Evolutionary conservation across 2,113 vertebrate genomes (phyloP).

Genomic region (Plecturocebus donacophilus): DNA sequence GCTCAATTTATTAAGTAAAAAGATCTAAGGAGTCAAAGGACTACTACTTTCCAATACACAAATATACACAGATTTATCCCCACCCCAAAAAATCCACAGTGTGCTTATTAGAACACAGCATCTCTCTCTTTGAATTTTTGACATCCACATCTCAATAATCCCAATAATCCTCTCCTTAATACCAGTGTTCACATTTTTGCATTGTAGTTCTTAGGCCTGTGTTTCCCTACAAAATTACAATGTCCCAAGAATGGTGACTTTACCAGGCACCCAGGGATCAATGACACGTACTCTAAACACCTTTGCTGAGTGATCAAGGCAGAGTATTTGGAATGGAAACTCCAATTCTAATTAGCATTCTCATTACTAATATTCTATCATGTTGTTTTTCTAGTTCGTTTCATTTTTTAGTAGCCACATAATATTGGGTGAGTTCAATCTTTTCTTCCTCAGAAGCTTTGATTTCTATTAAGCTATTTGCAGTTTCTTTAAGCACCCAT

Average conservation of each 20-base stretch:
- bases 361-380: neutral
- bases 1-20: conserved; percentile 5
- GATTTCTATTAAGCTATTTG: neutral
- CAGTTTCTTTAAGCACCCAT: neutral
- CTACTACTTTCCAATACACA: neutral
- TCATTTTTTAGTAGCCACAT: neutral
- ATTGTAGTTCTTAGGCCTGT: neutral
- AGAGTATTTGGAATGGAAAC: neutral
- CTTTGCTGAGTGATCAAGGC: neutral
- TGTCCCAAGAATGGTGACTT: neutral
- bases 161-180: neutral
- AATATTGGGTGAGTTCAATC: neutral
- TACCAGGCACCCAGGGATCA: neutral
- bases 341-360: neutral
- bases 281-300: neutral
- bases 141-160: neutral
- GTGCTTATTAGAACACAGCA: neutral
- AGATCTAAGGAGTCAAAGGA: neutral
- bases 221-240: neutral
- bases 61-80: neutral
- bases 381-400: neutral
- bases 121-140: neutral
- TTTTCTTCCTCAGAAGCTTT: neutral
- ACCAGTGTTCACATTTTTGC: neutral
- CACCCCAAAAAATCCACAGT: fast-evolving